Evolutionary conservation across 2,888 invertebrate genomes (phyloP).

Genomic region (Ariolimax columbianus): DNA sequence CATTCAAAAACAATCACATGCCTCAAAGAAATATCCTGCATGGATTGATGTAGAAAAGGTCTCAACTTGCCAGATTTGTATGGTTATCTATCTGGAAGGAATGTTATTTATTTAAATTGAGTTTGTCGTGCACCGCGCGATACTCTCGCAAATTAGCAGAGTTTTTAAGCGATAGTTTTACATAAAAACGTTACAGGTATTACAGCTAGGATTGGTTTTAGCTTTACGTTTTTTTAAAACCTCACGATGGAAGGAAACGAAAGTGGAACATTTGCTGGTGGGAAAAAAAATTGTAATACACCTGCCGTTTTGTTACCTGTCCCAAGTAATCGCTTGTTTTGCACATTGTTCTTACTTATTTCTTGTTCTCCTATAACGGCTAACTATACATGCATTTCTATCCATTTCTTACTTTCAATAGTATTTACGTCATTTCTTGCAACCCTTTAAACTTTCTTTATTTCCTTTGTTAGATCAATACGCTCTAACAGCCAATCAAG

Average conservation of each 20-base stretch:
- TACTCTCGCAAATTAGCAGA: constrained; percentile 7
- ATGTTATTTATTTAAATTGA: not conserved
- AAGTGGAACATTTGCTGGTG: too few species aligned
- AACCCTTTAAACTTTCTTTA: not conserved
- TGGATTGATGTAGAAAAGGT: too few species aligned
- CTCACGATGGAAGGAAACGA: too few species aligned
- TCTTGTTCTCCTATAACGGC: too few species aligned
- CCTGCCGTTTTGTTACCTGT: not conserved
- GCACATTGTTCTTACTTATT: not conserved
- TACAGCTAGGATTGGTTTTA: not conserved
- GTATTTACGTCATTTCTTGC: too few species aligned
- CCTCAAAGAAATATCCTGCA: too few species aligned
- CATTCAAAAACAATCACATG: too few species aligned
- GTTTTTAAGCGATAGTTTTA: not conserved
- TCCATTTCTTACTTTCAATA: too few species aligned
- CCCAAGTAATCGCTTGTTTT: constrained; percentile 1
- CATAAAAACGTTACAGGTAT: constrained; percentile 1
- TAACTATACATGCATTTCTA: too few species aligned
- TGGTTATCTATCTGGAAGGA: not conserved
- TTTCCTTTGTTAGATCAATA: not conserved
- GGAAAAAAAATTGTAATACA: too few species aligned
- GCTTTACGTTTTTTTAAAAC: too few species aligned
- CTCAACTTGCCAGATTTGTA: too few species aligned
- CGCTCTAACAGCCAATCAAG: not conserved
- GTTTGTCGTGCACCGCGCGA: constrained; percentile 18